Conservation (phyloP, 2,888 invertebrate species). For the Pterostichus madidus region DNA sequence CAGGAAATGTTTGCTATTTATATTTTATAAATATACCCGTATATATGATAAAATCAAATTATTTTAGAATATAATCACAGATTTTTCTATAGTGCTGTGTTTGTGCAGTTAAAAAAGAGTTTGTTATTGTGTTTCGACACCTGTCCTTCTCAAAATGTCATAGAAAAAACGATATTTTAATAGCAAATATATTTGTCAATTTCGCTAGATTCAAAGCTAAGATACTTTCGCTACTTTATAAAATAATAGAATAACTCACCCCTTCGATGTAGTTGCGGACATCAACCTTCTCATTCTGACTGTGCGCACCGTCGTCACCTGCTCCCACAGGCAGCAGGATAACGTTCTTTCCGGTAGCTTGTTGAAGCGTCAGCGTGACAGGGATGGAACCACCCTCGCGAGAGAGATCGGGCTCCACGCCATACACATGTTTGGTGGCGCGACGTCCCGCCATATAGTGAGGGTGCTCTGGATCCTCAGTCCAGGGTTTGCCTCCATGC, state of each 20-base stretch:
- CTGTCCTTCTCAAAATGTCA: too few species aligned
- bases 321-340: conserved; percentile 96
- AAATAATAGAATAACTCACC: conserved; percentile 80
- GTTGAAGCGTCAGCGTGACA: conserved; percentile 94
- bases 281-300: conserved; percentile 98
- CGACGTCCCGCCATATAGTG: conserved; percentile 94
- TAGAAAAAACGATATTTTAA: too few species aligned
- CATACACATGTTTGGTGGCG: conserved; percentile 91
- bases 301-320: conserved; percentile 98
- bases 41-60: too few species aligned
- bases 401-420: conserved; percentile 94
- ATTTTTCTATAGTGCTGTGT: too few species aligned
- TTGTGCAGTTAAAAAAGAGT: too few species aligned
- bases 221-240: neutral
- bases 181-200: too few species aligned
- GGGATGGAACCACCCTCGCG: conserved; percentile 99
- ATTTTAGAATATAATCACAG: too few species aligned
- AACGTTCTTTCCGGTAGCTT: conserved; percentile 95
- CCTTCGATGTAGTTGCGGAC: conserved; percentile 95
- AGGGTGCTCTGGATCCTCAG: conserved; percentile 93
- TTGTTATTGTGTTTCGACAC: too few species aligned
- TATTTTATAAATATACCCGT: too few species aligned
- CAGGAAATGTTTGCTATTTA: too few species aligned
- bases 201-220: too few species aligned
- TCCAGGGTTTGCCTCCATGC: conserved; percentile 94